Base-by-base conservation (phyloP, 2,888 invertebrate species). In the Drosophila peninsularis region DNA sequence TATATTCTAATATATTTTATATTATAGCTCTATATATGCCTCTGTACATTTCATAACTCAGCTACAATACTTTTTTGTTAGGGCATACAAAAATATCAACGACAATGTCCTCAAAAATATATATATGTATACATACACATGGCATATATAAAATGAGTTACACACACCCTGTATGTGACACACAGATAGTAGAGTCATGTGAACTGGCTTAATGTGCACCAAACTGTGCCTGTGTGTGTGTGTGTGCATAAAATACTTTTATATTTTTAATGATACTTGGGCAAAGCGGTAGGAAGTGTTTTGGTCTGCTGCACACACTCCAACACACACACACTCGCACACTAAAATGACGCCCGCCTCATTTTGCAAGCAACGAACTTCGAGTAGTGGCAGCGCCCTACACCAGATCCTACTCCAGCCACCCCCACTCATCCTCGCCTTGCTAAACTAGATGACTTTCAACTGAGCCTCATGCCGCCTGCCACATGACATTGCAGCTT, bases 231-330 rank as follows among this genome's bases (percentile, higher is more conserved):
- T n/a, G n/a, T 13, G 32, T 55, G 32, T 58, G 2, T 61, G 66
- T 79, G 63, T 65, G 69, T 77, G 73, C 72, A 88, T 85, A 71
- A 88, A 85, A 85, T 88, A 85, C 82, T 85, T 88, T 85, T 88
- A 86, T 86, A 85, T 86, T 86, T 86, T 86, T 88, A 86, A 86
- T 86, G 85, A 86, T 86, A 86, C 86, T 86, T 88, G 86, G 83
- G 75, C 82, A 87, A 84, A 84, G 88, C 85, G 85, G 85, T 84
- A 85, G 85, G 82, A 83, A 88, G 80, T 80, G 86, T 81, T 87
- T 87, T 84, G 83, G 83, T 84, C 83, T 87, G 69, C 78, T 87
- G 83, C 82, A 84, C 87, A 87, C 82, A 84, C 84, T 81, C 61
- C 62, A 30, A 41, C 37, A 32, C 14, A 30, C 14, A 53, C 47